Conservation (phyloP, 2,888 invertebrate genomes). For the Alitta virens region DNA sequence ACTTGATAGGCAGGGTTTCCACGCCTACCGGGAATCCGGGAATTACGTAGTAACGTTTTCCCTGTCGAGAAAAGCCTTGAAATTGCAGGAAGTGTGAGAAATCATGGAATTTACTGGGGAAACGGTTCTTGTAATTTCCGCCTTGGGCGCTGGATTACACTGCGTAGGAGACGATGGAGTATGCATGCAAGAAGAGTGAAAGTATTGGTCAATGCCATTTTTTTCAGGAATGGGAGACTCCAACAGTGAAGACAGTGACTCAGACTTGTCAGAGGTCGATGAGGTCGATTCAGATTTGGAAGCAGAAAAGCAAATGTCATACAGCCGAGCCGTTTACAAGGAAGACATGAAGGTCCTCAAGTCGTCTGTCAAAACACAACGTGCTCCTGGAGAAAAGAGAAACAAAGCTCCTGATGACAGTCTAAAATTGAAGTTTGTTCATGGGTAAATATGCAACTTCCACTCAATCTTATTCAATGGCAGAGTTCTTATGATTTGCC, state of each 20-base stretch:
- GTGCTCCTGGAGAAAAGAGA: conserved; percentile 49
- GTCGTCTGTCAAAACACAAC: conserved; percentile 39
- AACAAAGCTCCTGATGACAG: conserved; percentile 50
- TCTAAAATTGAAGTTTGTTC: conserved; percentile 52
- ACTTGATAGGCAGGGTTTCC: too few relatives aligned
- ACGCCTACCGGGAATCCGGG: too few relatives aligned
- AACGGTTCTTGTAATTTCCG: too few relatives aligned
- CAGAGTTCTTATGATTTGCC: too few relatives aligned
- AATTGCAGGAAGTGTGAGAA: too few relatives aligned
- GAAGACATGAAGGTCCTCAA: conserved; percentile 48
- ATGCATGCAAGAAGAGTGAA: too few relatives aligned
- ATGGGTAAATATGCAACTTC: conserved; percentile 43
- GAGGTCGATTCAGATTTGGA: conserved; percentile 56
- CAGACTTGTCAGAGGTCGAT: conserved; percentile 54
- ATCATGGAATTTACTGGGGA: too few relatives aligned
- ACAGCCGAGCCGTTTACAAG: conserved; percentile 47
- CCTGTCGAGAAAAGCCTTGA: too few relatives aligned
- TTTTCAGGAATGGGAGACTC: conserved; percentile 53
- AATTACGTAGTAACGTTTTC: too few relatives aligned
- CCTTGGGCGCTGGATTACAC: too few relatives aligned
- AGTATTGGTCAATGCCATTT: too few relatives aligned
- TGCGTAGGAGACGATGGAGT: too few relatives aligned
- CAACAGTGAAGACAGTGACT: conserved; percentile 56
- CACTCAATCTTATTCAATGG: background rate
- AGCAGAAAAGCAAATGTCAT: conserved; percentile 52